Evolutionary conservation across 2,113 vertebrate species (phyloP).

Genomic region (Myotis davidii): DNA sequence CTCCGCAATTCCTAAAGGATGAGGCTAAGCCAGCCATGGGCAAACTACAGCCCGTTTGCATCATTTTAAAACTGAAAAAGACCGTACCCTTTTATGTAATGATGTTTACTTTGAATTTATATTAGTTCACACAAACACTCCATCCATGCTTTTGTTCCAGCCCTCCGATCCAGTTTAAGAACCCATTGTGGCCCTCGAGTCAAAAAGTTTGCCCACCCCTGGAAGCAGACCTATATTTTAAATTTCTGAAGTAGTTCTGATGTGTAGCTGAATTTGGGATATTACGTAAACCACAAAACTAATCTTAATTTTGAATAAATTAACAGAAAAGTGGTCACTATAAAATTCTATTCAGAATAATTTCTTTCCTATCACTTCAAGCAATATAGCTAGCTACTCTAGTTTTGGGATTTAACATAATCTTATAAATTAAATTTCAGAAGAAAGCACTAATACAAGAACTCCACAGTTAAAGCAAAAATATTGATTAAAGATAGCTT

Average conservation of each 20-base stretch:
- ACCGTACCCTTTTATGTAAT: too few relatives aligned
- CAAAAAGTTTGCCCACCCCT: too few relatives aligned
- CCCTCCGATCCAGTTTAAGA: too few relatives aligned
- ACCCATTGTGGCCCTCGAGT: too few relatives aligned
- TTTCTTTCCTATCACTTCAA: slow-evolving; percentile 9
- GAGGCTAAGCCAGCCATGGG: too few relatives aligned
- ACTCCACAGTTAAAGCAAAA: not conserved
- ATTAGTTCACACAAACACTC: too few relatives aligned
- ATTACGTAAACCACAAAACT: slow-evolving; percentile 13
- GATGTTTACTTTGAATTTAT: too few relatives aligned
- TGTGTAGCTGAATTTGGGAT: not conserved
- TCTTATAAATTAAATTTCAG: slow-evolving; percentile 25
- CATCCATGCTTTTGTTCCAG: too few relatives aligned
- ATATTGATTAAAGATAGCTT: not conserved
- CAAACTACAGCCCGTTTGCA: too few relatives aligned
- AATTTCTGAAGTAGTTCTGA: not conserved
- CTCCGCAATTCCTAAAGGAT: not conserved
- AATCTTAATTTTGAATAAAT: slow-evolving; percentile 34
- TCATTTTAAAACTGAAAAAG: too few relatives aligned
- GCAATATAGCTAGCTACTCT: not conserved
- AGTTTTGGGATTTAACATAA: not conserved
- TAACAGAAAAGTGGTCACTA: not conserved
- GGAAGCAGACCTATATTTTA: not conserved
- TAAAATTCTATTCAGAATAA: not conserved
- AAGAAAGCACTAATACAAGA: slow-evolving; percentile 14